phyloP scores from a whole-genome alignment of 2,888 invertebrate genomes.

The Aleiodes testaceus region DNA sequence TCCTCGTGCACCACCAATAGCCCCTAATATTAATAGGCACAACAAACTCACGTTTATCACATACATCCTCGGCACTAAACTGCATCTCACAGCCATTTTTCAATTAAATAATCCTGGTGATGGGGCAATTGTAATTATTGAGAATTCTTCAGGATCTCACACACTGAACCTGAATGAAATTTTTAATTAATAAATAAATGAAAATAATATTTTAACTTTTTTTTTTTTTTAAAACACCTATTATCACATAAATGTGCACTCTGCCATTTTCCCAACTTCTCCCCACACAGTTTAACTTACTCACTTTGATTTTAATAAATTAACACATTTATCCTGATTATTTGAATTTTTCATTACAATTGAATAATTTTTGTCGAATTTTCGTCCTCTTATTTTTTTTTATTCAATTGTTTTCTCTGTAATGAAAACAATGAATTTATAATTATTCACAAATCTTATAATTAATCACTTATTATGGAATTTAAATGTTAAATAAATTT shows the following conservation, averaged over 20 bases:
- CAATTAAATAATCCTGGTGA: neutral
- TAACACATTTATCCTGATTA: constrained; percentile 10
- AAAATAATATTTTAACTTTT: neutral
- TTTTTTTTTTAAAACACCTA: constrained; percentile 15
- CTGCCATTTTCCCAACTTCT: constrained; percentile 36
- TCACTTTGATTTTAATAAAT: too few relatives aligned
- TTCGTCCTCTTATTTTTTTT: neutral
- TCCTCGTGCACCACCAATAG: constrained; percentile 72
- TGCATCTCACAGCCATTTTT: constrained; percentile 52
- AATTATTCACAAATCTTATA: neutral
- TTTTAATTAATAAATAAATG: too few relatives aligned
- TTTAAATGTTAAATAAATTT: neutral
- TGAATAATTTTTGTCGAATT: neutral
- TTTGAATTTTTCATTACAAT: neutral
- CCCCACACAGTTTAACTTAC: constrained; percentile 31
- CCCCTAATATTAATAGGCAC: constrained; percentile 49
- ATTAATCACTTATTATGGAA: neutral
- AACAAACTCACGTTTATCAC: constrained; percentile 45
- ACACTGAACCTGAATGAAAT: too few relatives aligned
- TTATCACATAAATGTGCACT: constrained; percentile 43
- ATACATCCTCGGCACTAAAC: constrained; percentile 39
- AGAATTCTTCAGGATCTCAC: too few relatives aligned
- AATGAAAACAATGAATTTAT: neutral
- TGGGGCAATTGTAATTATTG: too few relatives aligned
- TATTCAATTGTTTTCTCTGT: neutral